phyloP scores from a whole-genome alignment of 2,888 invertebrate genomes.

The Nebria salina region DNA sequence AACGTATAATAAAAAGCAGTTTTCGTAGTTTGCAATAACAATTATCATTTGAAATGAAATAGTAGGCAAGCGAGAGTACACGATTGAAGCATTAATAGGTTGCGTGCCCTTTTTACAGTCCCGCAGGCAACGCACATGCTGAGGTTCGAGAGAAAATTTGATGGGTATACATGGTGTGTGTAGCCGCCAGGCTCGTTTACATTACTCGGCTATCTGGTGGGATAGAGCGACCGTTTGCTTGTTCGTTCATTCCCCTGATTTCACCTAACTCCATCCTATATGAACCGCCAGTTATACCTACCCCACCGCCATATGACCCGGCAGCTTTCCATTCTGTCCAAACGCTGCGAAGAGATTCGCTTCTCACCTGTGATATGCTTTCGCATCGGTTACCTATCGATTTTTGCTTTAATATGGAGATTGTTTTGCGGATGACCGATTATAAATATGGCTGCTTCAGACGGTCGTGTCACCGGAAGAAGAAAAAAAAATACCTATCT shows the following conservation, averaged over 20 bases:
- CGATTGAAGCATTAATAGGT: slow-evolving; percentile 26
- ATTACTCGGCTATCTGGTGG: slow-evolving; percentile 21
- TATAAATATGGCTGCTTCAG: slow-evolving; percentile 33
- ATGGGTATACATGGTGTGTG: neutral
- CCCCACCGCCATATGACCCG: neutral
- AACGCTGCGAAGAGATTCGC: neutral
- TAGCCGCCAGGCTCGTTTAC: slow-evolving; percentile 19
- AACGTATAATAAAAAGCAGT: neutral
- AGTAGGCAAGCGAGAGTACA: slow-evolving; percentile 13
- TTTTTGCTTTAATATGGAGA: slow-evolving; percentile 34
- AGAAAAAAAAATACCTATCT: neutral
- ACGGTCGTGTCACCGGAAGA: slow-evolving; percentile 7
- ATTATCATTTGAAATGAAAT: slow-evolving; percentile 5
- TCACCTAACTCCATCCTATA: neutral
- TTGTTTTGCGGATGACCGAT: slow-evolving; percentile 28
- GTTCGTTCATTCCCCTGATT: slow-evolving; percentile 14
- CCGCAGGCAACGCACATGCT: slow-evolving; percentile 30
- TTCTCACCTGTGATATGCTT: slow-evolving; percentile 33
- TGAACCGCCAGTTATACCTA: neutral
- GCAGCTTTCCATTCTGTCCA: neutral
- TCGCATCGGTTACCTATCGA: slow-evolving; percentile 25
- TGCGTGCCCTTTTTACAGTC: slow-evolving; percentile 25
- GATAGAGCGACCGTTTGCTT: slow-evolving; percentile 8
- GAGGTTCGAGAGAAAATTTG: neutral
- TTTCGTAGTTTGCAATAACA: neutral